Evolutionary conservation across 2,113 vertebrate species (phyloP).

Genomic region (Ellobius talpinus): DNA sequence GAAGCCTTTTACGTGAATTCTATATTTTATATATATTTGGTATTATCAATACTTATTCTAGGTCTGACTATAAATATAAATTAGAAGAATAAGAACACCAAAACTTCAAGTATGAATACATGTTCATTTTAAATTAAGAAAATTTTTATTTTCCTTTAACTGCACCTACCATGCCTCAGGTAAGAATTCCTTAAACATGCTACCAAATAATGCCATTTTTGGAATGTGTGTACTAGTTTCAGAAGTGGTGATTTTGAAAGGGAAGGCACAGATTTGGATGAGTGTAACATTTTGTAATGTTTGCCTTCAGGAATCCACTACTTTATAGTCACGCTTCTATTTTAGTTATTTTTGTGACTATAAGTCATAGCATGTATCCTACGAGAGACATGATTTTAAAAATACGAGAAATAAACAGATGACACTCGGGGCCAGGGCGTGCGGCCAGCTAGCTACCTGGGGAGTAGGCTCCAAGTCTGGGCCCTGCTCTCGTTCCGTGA

Average conservation of each 20-base stretch:
- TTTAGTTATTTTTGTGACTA: constrained; percentile 76
- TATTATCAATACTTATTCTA: background rate
- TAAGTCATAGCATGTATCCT: constrained; percentile 78
- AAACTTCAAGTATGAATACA: background rate
- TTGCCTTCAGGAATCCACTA: constrained; percentile 65
- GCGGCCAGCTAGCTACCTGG: constrained; percentile 51
- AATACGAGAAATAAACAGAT: constrained; percentile 79
- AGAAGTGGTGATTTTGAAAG: constrained; percentile 64
- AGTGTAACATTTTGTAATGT: constrained; percentile 75
- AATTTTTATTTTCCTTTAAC: constrained; percentile 39
- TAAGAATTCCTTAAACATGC: constrained; percentile 61
- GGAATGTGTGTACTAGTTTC: constrained; percentile 55
- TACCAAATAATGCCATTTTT: constrained; percentile 59
- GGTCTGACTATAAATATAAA: constrained; percentile 34
- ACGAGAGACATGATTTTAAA: constrained; percentile 75
- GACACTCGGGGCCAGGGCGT: constrained; percentile 57
- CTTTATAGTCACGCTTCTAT: constrained; percentile 80
- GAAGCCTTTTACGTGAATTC: background rate
- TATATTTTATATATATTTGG: background rate
- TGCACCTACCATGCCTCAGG: background rate
- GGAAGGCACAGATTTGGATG: constrained; percentile 70
- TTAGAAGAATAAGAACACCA: constrained; percentile 54
- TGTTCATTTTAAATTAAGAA: constrained; percentile 45
- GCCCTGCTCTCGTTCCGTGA: background rate
- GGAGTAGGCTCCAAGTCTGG: background rate